Base-by-base conservation (phyloP, 2,888 invertebrate genomes). In the Crossocerus cetratus region DNA sequence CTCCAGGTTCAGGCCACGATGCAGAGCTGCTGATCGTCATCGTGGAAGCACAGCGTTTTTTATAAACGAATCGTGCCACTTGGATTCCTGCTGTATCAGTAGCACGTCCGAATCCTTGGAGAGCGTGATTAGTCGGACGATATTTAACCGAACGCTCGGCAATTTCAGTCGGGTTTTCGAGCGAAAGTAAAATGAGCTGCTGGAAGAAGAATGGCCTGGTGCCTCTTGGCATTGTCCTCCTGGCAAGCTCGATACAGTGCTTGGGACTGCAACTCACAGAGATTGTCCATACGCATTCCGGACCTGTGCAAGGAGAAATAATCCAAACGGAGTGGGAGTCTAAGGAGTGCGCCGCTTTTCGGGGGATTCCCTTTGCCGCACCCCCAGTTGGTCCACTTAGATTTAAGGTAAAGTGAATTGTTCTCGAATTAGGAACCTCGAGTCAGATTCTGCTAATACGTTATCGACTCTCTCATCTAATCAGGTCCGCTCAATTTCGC, bases 341-440 rank as follows among this genome's bases (percentile, higher is more conserved):
- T 2, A 22, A 73, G 3, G 14, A 49, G n/a, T 86, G 81, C 63
- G 73, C 80, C 8, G 56, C 83, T 2, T 87, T 86, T 32, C 81
- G 65, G 61, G 86, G 85, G 3, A 86, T 87, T 23, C 84, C 83
- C 11, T 86, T 81, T 56, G 87, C 78, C 0, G 70, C 81, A 55
- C 76, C 86, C 14, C 84, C 86, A 14, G 0, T 82, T 5, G 81
- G 78, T 8, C 21, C 76, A 14, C 66, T 81, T n/a, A 75, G 86
- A 69, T 87, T 86, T 56, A 81, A 81, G 82, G 86, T 86, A 78
- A 59, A 42, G 32, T 32, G 2, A 32, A 32, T 11, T 8, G 0
- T 8, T 32, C 0, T 8, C 23, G 23, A 32, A 32, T 32, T 32
- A 32, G 8, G 2, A 32, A 32, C 2, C 4, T 1, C 3, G 8